Conservation (phyloP, 2,113 vertebrate species). For the Dicrurus megarhynchus region DNA sequence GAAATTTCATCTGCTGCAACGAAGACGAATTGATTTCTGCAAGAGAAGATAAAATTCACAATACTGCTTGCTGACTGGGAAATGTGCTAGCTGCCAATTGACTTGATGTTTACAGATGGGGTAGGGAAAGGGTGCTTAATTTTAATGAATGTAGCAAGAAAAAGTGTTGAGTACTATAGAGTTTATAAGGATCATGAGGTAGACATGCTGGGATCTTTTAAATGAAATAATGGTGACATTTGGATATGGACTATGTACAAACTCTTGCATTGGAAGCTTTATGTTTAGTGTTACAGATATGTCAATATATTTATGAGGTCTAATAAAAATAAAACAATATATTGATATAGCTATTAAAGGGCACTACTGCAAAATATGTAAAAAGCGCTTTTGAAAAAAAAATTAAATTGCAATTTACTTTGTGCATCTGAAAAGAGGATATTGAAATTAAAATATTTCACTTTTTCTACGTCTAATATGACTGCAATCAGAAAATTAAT, state of each 20-base stretch:
- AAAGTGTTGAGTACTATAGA: slow-evolving; percentile 64
- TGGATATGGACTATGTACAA: slow-evolving; percentile 68
- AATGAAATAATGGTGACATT: slow-evolving; percentile 69
- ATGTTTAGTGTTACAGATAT: slow-evolving; percentile 62
- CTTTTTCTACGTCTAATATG: neutral
- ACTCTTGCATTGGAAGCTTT: slow-evolving; percentile 61
- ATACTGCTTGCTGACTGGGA: slow-evolving; percentile 90
- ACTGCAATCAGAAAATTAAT: slow-evolving; percentile 21
- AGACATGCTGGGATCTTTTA: slow-evolving; percentile 77
- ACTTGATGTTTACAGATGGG: slow-evolving; percentile 79
- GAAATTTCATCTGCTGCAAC: slow-evolving; percentile 97
- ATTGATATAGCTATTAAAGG: slow-evolving; percentile 8
- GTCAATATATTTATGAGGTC: slow-evolving; percentile 38
- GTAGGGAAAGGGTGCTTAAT: slow-evolving; percentile 70
- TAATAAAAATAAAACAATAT: slow-evolving; percentile 45
- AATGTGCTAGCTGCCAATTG: slow-evolving; percentile 82
- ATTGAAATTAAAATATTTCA: slow-evolving; percentile 41
- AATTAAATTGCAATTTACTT: slow-evolving; percentile 4
- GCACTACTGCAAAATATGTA: slow-evolving; percentile 19
- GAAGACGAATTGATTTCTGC: slow-evolving; percentile 97
- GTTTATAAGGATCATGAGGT: slow-evolving; percentile 72
- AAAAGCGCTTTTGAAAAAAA: neutral
- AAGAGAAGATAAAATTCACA: slow-evolving; percentile 98
- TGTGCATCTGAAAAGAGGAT: slow-evolving; percentile 15
- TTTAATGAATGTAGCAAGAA: slow-evolving; percentile 79